phyloP scores from a whole-genome alignment of 2,797 vertebrate species.

The Clarias platycephalus region DNA sequence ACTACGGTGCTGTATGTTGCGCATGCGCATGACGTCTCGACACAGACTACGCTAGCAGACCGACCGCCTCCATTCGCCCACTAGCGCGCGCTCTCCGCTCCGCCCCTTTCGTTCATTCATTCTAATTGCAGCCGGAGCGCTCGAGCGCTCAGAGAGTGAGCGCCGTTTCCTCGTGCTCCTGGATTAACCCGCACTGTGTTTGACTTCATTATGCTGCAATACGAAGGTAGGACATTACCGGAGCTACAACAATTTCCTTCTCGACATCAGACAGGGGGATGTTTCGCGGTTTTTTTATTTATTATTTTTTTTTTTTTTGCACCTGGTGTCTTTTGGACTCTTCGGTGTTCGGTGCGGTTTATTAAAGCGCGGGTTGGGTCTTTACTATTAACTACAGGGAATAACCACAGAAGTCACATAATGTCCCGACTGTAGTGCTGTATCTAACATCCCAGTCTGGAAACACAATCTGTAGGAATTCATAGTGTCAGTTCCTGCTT shows the following conservation, averaged over 20 bases:
- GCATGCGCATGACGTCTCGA: slow-evolving; percentile 72
- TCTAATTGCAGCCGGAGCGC: slow-evolving; percentile 63
- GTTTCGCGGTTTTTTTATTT: too few relatives aligned
- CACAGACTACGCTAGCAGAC: slow-evolving; percentile 85
- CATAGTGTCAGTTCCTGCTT: slow-evolving; percentile 1
- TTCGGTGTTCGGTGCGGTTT: not conserved
- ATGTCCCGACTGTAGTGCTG: not conserved
- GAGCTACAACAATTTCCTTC: not conserved
- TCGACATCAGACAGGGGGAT: not conserved
- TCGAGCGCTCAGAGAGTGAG: slow-evolving; percentile 50
- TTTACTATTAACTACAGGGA: not conserved
- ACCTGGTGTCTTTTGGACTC: not conserved
- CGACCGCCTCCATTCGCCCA: slow-evolving; percentile 81
- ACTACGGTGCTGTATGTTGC: slow-evolving; percentile 63
- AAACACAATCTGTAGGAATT: slow-evolving; percentile 1
- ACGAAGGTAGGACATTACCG: slow-evolving; percentile 86
- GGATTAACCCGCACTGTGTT: slow-evolving; percentile 76
- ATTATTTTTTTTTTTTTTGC: not conserved
- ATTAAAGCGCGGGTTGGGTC: not conserved
- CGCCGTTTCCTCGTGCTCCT: slow-evolving; percentile 49
- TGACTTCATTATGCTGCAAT: slow-evolving; percentile 89
- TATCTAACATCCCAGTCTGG: not conserved
- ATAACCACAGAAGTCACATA: not conserved
- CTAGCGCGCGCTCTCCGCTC: slow-evolving; percentile 73
- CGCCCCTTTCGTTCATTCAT: slow-evolving; percentile 71